A percentile compares a stretch with the other conserved stretches of the same genome.
These are phyloP conservation scores for Rhinogobio ventralis DNA, from an alignment of 2,797 vertebrate species.

Conservation along the genomic window DNA sequence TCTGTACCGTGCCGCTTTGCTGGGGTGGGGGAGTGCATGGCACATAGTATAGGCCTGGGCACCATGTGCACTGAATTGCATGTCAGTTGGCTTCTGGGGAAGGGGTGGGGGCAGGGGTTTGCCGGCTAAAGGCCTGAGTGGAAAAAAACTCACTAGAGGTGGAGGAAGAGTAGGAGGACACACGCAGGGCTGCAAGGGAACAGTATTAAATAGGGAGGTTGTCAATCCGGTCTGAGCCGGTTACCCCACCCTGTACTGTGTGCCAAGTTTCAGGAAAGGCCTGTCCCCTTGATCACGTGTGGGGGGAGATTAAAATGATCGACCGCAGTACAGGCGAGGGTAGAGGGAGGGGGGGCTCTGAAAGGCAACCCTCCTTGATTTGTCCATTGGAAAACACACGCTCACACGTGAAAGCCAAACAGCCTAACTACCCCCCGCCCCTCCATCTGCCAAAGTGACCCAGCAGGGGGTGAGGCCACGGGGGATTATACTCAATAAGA, in stretches of 20 bases:
- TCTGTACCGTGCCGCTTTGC: constrained; percentile 28
- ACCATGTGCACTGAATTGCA: constrained; percentile 69
- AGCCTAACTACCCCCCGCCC: constrained; percentile 50
- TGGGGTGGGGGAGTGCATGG: constrained; percentile 69
- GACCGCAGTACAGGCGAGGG: constrained; percentile 75
- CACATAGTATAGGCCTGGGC: constrained; percentile 71
- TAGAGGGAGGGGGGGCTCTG: constrained; percentile 70
- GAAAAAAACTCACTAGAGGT: constrained; percentile 73
- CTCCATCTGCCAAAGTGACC: constrained; percentile 78
- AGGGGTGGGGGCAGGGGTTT: constrained; percentile 54
- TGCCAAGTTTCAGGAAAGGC: constrained; percentile 86
- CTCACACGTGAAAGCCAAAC: constrained; percentile 53
- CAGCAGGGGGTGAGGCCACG: constrained; percentile 71
- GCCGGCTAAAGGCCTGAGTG: constrained; percentile 59
- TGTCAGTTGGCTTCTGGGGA: constrained; percentile 73
- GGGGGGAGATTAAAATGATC: constrained; percentile 83
- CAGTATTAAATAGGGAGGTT: constrained; percentile 84
- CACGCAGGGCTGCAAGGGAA: constrained; percentile 77
- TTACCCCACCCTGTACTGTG: constrained; percentile 87
- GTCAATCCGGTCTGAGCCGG: constrained; percentile 90
- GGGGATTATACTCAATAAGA: constrained; percentile 69
- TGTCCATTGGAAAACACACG: constrained; percentile 64
- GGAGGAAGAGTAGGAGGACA: constrained; percentile 68
- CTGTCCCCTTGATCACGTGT: constrained; percentile 84
- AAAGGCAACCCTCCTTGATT: constrained; percentile 75